Evolutionary conservation across 2,888 invertebrate species (phyloP).

Genomic region (Cephus spinipes): DNA sequence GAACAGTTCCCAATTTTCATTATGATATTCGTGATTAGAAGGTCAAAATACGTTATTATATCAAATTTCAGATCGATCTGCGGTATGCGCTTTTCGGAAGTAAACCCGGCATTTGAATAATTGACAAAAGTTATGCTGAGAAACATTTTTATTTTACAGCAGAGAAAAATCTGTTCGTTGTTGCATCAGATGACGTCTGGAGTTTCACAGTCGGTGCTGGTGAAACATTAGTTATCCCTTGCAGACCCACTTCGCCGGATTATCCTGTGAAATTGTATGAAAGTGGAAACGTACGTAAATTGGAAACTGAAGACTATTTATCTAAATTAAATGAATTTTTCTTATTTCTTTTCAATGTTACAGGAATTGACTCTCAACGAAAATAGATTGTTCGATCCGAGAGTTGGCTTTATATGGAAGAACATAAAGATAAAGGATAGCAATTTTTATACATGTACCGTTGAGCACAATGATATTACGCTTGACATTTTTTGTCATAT

Average conservation of each 20-base stretch:
- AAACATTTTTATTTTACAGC: neutral
- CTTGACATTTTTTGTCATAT: slow-evolving; percentile 24
- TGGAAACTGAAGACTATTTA: neutral
- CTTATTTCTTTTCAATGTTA: neutral
- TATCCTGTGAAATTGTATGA: slow-evolving; percentile 63
- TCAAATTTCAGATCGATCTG: too few relatives aligned
- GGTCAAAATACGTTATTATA: too few relatives aligned
- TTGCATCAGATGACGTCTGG: neutral
- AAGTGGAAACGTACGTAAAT: neutral
- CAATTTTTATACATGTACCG: slow-evolving; percentile 34
- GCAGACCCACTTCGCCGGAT: slow-evolving; percentile 74
- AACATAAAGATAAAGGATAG: slow-evolving; percentile 54
- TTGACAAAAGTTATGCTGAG: slow-evolving; percentile 62
- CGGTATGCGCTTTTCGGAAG: too few relatives aligned
- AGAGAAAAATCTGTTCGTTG: neutral
- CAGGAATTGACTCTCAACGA: slow-evolving; percentile 51
- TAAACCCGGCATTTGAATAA: slow-evolving; percentile 23
- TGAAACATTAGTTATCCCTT: slow-evolving; percentile 70
- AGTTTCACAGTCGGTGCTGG: slow-evolving; percentile 41
- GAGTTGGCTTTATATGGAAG: slow-evolving; percentile 65
- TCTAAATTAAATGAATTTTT: neutral
- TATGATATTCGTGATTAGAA: too few relatives aligned
- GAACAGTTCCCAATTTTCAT: too few relatives aligned
- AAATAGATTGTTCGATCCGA: slow-evolving; percentile 63
- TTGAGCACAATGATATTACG: slow-evolving; percentile 5